Evolutionary conservation across 2,113 vertebrate genomes (phyloP), one percentile per base, ranked within the genome.

Genomic region (Pseudorasbora parva): DNA sequence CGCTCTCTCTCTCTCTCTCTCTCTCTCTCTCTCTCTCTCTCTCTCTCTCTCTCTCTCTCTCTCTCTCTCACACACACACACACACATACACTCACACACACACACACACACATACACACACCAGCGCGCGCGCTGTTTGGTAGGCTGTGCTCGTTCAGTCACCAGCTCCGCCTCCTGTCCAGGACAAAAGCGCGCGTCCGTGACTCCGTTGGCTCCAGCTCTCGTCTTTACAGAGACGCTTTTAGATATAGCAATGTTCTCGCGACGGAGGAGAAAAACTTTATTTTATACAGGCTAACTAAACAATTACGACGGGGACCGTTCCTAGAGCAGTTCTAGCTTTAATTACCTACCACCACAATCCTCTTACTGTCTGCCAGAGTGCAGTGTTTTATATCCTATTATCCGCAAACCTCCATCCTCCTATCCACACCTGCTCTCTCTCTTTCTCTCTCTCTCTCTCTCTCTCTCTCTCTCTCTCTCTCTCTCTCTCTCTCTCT

Each of bases 141-240:
- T 90, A 93, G 91, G 90, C 93, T 92, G 89, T 84, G 12, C 92
- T 93, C 92, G 90, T 92, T 87, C 91, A 87, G 88, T 90, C 88
- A 83, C 83, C 90, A 82, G 88, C 93, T 90, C 93, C 93, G 56
- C 93, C 94, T 89, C 89, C 91, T 30, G 83, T 86, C 73, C 79
- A 85, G 89, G 90, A 91, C 91, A 89, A 90, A 89, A 89, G 66
- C 57, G n/a, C 76, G 54, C 51, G 71, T 83, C 81, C 54, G 78
- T 37, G 37, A 37, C 37, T 37, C 37, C 37, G 0, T 82, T 60
- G 64, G 76, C 66, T 88, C 37, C 27, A 71, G 64, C 92, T 91
- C 92, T 93, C 91, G 90, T 89, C 90, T 30, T 43, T 72, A n/a
- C 57, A 60, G 51, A 76, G 37, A 81, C 33, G 15, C 45, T 47